Conservation (phyloP, 2,888 invertebrate genomes). For the Slavum lentiscoides region DNA sequence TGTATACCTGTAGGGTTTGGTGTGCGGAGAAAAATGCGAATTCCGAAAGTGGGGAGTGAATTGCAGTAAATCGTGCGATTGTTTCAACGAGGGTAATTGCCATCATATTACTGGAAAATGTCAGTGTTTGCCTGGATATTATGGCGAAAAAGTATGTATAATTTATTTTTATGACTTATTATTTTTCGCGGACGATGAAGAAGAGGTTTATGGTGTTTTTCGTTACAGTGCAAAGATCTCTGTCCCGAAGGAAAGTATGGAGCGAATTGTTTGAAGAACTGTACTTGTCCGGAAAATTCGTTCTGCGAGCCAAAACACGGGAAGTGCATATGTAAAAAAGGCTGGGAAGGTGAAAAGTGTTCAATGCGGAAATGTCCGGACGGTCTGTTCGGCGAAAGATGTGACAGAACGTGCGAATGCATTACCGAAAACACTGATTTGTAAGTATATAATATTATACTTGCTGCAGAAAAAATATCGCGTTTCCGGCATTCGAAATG, state of each 20-base stretch:
- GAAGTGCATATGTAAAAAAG: constrained; percentile 73
- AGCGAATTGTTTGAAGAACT: constrained; percentile 70
- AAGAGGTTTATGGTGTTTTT: not conserved
- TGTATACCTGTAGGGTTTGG: constrained; percentile 62
- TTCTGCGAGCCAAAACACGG: constrained; percentile 72
- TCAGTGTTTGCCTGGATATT: constrained; percentile 81
- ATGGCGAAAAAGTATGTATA: constrained; percentile 64
- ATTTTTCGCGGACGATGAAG: not conserved
- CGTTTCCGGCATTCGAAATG: no score
- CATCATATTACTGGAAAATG: constrained; percentile 79
- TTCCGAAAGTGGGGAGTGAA: constrained; percentile 72
- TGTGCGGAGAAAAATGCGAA: constrained; percentile 73
- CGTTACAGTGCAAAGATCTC: constrained; percentile 70
- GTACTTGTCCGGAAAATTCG: constrained; percentile 76
- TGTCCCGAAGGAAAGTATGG: constrained; percentile 77
- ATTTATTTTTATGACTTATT: not conserved
- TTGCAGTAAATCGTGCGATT: constrained; percentile 75
- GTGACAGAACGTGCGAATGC: constrained; percentile 75
- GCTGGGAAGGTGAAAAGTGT: constrained; percentile 75
- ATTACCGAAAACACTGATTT: constrained; percentile 70
- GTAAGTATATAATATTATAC: no score
- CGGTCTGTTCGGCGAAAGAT: constrained; percentile 70
- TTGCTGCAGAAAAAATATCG: no score
- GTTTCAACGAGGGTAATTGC: constrained; percentile 78
- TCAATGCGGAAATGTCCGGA: constrained; percentile 69